Evolutionary conservation across 2,797 vertebrate species (phyloP).

Genomic region (Phyllotis vaccarum): DNA sequence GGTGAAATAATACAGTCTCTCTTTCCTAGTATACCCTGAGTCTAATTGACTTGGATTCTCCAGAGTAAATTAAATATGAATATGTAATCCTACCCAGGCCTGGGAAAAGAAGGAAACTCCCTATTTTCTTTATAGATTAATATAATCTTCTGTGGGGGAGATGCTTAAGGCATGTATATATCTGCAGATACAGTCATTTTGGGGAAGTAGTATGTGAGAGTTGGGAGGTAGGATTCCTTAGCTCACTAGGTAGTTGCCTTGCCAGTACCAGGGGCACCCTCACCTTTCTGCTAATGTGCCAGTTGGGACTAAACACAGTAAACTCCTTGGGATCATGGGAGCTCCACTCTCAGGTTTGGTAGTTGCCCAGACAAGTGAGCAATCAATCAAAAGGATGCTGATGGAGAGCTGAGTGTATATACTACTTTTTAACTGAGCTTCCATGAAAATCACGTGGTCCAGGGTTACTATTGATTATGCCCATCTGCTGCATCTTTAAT

Average conservation of each 20-base stretch:
- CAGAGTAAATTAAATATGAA: slow-evolving; percentile 70
- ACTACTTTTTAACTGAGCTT: background rate
- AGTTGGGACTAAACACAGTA: background rate
- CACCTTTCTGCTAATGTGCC: background rate
- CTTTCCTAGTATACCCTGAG: slow-evolving; percentile 47
- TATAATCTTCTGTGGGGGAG: slow-evolving; percentile 41
- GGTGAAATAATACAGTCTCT: slow-evolving; percentile 59
- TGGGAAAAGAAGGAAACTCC: slow-evolving; percentile 40
- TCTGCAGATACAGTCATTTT: background rate
- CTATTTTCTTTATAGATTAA: slow-evolving; percentile 57
- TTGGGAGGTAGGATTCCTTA: background rate
- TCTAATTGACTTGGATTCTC: slow-evolving; percentile 73
- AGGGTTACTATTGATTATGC: slow-evolving; percentile 41
- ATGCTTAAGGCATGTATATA: background rate
- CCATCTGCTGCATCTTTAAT: slow-evolving; percentile 57
- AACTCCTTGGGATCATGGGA: background rate
- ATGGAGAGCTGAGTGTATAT: slow-evolving; percentile 1
- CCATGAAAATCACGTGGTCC: background rate
- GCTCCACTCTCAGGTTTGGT: background rate
- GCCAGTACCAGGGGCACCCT: background rate
- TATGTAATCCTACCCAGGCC: slow-evolving; percentile 42
- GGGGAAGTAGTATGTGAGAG: background rate
- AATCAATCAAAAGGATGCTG: slow-evolving; percentile 17
- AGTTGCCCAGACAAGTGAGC: background rate
- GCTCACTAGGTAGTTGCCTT: background rate